phyloP scores from a whole-genome alignment of 2,113 vertebrate genomes.

The Eulemur rufifrons region DNA sequence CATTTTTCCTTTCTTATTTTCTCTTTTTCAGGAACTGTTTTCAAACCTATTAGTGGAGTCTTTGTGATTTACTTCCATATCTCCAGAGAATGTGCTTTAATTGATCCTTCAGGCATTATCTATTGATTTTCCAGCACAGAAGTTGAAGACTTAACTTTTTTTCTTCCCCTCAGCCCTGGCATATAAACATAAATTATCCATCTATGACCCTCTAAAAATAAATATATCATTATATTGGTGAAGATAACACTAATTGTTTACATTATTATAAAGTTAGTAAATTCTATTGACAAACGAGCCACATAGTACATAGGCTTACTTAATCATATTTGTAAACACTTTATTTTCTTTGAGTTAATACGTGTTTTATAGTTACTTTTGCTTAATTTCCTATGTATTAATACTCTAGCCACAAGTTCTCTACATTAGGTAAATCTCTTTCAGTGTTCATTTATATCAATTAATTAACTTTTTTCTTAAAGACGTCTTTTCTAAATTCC shows the following conservation, averaged over 20 bases:
- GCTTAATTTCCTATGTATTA: neutral
- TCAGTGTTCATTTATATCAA: neutral
- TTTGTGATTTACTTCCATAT: neutral
- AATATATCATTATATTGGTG: neutral
- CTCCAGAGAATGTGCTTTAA: neutral
- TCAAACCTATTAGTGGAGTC: neutral
- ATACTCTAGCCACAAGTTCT: neutral
- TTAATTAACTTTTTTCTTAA: neutral
- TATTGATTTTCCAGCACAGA: neutral
- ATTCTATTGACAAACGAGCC: neutral
- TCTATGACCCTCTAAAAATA: neutral
- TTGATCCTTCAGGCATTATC: neutral
- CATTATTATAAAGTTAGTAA: neutral
- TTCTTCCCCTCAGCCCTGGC: neutral
- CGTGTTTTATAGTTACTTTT: neutral
- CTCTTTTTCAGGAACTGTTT: neutral
- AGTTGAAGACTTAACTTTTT: neutral
- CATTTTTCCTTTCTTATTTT: neutral
- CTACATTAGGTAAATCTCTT: neutral
- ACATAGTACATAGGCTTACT: neutral
- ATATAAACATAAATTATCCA: neutral
- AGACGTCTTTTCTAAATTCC: neutral
- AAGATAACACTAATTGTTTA: neutral
- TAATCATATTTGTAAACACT: neutral
- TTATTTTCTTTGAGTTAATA: neutral